A percentile compares a stretch with the other conserved stretches of the same genome.
Conservation (phyloP, 2,113 vertebrate species). For the Phrynosoma platyrhinos region DNA sequence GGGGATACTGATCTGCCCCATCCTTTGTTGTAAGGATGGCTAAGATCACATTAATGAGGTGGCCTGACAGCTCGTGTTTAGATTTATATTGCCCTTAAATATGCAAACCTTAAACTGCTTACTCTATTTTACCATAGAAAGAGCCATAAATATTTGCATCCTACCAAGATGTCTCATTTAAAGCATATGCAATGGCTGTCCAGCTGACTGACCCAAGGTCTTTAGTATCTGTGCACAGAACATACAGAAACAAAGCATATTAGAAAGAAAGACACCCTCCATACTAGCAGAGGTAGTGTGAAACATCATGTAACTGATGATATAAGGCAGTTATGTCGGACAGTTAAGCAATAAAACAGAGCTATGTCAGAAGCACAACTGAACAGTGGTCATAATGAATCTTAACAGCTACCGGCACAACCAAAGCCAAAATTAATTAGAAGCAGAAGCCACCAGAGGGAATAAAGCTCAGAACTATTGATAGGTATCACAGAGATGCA, state of each 20-base stretch:
- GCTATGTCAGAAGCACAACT: neutral
- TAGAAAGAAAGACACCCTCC: neutral
- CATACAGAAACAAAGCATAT: neutral
- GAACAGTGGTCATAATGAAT: neutral
- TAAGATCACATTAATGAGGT: neutral
- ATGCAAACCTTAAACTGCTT: neutral
- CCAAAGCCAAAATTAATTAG: neutral
- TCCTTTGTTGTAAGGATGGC: neutral
- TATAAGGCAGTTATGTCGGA: neutral
- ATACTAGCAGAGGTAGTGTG: neutral
- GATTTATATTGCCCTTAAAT: neutral
- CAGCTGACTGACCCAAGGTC: neutral
- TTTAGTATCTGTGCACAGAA: neutral
- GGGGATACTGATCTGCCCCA: neutral
- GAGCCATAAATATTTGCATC: neutral
- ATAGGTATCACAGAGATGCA: conserved; percentile 31
- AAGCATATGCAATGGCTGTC: neutral
- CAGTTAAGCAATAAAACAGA: neutral
- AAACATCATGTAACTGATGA: neutral
- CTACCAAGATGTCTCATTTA: neutral
- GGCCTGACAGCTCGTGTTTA: neutral
- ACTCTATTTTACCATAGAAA: neutral
- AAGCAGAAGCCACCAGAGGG: conserved; percentile 9
- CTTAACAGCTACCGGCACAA: neutral
- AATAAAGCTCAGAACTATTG: conserved; percentile 24